A percentile compares a stretch with the other conserved stretches of the same genome.
phyloP scores from a whole-genome alignment of 2,113 vertebrate genomes.

The Heptranchias perlo region DNA sequence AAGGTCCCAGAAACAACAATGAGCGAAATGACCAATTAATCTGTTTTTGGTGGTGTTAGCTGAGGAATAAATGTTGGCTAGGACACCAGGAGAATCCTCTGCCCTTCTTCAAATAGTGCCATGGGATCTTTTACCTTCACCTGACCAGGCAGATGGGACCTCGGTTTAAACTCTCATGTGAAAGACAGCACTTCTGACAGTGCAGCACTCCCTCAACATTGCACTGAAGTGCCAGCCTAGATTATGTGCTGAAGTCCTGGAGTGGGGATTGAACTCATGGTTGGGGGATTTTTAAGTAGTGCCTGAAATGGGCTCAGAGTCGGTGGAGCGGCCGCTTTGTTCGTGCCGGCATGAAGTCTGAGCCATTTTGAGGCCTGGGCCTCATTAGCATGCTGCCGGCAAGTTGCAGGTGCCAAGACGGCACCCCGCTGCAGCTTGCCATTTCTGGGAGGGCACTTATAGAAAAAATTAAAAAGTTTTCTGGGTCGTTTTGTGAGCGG shows the following conservation, averaged over 20 bases:
- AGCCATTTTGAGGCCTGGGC: not conserved
- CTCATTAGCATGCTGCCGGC: too few species aligned
- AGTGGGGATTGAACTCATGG: not conserved
- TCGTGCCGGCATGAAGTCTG: not conserved
- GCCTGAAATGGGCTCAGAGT: not conserved
- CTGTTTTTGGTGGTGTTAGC: not conserved
- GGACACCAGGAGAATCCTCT: not conserved
- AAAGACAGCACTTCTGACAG: not conserved
- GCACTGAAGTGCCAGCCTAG: not conserved
- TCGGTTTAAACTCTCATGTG: not conserved
- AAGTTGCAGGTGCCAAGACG: not conserved
- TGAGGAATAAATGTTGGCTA: not conserved
- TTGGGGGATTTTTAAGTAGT: not conserved
- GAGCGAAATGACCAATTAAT: not conserved
- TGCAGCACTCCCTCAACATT: not conserved
- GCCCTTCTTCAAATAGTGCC: not conserved
- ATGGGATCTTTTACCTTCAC: not conserved
- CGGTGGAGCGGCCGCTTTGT: not conserved
- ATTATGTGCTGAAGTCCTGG: not conserved
- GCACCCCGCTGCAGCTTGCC: not conserved
- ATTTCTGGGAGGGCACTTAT: not conserved
- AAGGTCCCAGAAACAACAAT: not conserved
- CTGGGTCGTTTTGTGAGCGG: not conserved
- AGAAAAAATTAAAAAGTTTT: not conserved
- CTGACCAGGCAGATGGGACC: not conserved